Conservation (phyloP, 2,888 invertebrate species). For the Himalopsyche anomala region DNA sequence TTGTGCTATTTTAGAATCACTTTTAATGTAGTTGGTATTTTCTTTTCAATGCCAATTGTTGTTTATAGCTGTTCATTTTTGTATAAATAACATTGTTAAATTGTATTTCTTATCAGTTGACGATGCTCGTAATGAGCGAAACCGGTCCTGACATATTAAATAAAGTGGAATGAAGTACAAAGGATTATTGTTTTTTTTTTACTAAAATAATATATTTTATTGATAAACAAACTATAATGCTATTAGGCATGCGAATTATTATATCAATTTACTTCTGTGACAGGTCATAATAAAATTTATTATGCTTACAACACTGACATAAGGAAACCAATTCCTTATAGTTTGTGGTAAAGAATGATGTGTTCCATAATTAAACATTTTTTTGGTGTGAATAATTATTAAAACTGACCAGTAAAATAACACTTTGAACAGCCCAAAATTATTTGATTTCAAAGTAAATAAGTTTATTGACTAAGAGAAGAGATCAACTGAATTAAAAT, state of each 20-base stretch:
- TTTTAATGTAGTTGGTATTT: too few relatives aligned
- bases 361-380: background rate
- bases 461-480: background rate
- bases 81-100: too few relatives aligned
- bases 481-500: background rate
- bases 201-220: background rate
- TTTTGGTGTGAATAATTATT: background rate
- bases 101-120: too few relatives aligned
- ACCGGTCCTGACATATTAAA: too few relatives aligned
- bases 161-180: too few relatives aligned
- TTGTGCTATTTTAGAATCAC: too few relatives aligned
- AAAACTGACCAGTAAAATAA: background rate
- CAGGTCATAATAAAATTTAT: too few relatives aligned
- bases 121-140: too few relatives aligned
- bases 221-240: background rate
- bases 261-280: too few relatives aligned
- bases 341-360: background rate
- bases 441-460: background rate
- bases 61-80: too few relatives aligned
- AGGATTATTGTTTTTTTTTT: too few relatives aligned
- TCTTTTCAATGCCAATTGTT: too few relatives aligned
- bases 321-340: background rate
- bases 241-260: background rate
- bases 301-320: background rate
- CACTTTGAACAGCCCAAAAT: background rate